Evolutionary conservation across 1,140 invertebrate species (phyloP).

Genomic region (Calycopis cecrops): DNA sequence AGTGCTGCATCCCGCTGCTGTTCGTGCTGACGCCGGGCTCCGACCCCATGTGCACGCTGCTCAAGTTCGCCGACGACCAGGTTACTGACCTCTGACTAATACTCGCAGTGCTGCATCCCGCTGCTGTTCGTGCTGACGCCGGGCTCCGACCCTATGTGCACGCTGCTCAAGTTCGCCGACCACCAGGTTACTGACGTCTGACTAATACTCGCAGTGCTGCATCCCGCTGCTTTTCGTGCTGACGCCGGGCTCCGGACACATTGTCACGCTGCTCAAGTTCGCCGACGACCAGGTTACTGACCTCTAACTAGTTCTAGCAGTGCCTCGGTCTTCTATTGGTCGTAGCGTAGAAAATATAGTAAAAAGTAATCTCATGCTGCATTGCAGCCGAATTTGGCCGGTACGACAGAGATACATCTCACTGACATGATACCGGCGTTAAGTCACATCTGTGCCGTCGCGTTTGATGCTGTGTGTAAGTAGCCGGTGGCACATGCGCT

Average conservation of each 20-base stretch:
- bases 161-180: constrained; percentile 91
- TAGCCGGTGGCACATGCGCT: no score
- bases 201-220: constrained; percentile 88
- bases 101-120: constrained; percentile 89
- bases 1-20: constrained; percentile 89
- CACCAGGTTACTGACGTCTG: constrained; percentile 80
- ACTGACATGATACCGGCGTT: no score
- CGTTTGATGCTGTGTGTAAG: no score
- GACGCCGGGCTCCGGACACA: constrained; percentile 95
- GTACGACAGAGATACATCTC: no score
- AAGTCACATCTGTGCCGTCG: no score
- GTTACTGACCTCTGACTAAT: no score
- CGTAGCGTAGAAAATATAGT: no score
- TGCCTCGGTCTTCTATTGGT: no score
- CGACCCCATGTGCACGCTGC: constrained; percentile 90
- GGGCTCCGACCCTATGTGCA: constrained; percentile 93
- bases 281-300: constrained; percentile 86
- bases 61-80: constrained; percentile 94
- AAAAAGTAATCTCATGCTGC: no score
- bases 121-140: constrained; percentile 94
- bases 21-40: constrained; percentile 95
- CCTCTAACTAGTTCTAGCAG: no score
- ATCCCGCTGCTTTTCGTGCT: constrained; percentile 93
- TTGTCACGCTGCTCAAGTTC: constrained; percentile 88
- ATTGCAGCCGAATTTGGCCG: no score